Evolutionary conservation across 2,888 invertebrate genomes (phyloP), one percentile per base, ranked within the genome.

Genomic region (Orthonychiurus folsomi): DNA sequence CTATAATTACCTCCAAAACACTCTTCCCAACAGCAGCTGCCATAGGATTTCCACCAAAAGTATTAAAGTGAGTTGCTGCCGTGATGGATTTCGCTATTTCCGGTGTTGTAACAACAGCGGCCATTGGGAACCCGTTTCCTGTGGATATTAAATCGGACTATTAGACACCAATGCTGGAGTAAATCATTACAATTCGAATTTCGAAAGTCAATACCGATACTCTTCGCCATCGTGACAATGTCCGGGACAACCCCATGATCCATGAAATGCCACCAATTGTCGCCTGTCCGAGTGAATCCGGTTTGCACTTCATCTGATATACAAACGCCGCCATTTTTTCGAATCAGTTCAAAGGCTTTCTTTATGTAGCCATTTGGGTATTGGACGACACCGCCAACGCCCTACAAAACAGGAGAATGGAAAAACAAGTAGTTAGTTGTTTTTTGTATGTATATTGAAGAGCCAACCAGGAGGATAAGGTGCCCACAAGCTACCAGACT

Each of bases 271-370:
- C 97, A 97, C 79, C 87, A 97, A 74, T 89, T 83, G 57, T 90
- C 89, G 0, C 97, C 97, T 0, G 93, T 90, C 64, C 97, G 82
- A 0, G 93, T 97, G 75, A 99, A 95, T 1, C 97, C 97, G 1
- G 94, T 92, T 80, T 97, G 97, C 0, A 96, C 92, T 82, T 99
- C 97, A 78, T 97, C 97, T 2, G 92, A 83, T 63, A 99, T 86
- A 74, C 86, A 91, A 1, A 97, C 72, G 2, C 96, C 97, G 1
- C 94, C 95, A 73, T 86, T 83, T 55, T 84, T 80, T 68, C 86
- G 85, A 0, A 96, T 84, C 54, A 88, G 76, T 25, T 89, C 85
- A 68, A 86, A 86, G 0, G 91, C 92, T 73, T 84, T 85, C 75
- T 85, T 87, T 18, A 97, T 76, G 76, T 88, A 97, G 2, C 86